Conservation (phyloP, 1,140 invertebrate genomes). For the Drosophila punjabiensis region DNA sequence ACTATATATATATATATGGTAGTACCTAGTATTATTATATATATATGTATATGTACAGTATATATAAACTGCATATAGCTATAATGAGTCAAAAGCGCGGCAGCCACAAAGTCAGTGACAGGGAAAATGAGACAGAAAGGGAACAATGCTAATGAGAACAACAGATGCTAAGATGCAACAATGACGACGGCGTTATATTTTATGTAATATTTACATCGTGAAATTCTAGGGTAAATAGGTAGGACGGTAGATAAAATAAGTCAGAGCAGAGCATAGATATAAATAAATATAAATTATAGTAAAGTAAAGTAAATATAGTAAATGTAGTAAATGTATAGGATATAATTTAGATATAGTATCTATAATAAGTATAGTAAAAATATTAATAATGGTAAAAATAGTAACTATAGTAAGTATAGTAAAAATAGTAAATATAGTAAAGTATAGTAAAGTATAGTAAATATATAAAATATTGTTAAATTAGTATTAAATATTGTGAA, state of each 20-base stretch:
- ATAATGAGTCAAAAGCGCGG: slow-evolving; percentile 30
- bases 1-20: not conserved
- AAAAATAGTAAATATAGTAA: not conserved
- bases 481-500: not conserved
- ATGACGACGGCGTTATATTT: not conserved
- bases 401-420: too few species aligned
- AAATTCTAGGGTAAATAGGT: not conserved
- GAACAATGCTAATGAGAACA: slow-evolving; percentile 35
- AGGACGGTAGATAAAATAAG: not conserved
- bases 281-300: too few species aligned
- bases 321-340: too few species aligned
- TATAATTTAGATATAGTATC: too few species aligned
- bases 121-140: slow-evolving; percentile 3
- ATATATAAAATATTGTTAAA: too few species aligned
- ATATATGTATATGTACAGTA: not conserved
- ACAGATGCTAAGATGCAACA: slow-evolving; percentile 15
- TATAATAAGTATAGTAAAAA: too few species aligned
- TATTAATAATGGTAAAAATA: too few species aligned
- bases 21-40: slow-evolving; percentile 12
- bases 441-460: too few species aligned
- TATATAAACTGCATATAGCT: slow-evolving; percentile 2
- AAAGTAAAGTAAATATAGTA: not conserved
- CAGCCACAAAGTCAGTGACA: not conserved
- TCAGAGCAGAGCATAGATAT: not conserved
- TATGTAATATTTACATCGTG: slow-evolving; percentile 11